Evolutionary conservation across 2,113 vertebrate species (phyloP).

Genomic region (Limnothrissa miodon): DNA sequence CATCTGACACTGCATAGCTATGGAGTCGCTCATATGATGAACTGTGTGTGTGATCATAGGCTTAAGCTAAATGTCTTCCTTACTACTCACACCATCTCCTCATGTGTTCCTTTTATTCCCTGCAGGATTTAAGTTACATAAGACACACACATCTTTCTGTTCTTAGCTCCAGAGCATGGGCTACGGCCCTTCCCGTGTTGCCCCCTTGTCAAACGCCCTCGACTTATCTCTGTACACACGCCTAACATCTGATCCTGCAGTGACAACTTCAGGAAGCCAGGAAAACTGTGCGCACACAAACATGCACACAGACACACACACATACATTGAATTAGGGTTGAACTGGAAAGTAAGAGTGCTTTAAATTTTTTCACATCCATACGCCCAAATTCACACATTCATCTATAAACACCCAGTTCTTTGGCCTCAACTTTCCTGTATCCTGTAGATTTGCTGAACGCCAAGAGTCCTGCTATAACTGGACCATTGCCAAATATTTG

Average conservation of each 20-base stretch:
- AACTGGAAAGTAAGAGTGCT: not conserved
- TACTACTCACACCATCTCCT: not conserved
- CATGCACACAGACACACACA: not conserved
- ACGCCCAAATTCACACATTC: not conserved
- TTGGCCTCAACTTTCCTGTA: not conserved
- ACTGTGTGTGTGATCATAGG: slow-evolving; percentile 14
- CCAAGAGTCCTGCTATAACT: not conserved
- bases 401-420: not conserved
- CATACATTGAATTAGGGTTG: not conserved
- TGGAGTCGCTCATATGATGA: not conserved
- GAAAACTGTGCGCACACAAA: slow-evolving; percentile 19
- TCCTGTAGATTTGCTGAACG: not conserved
- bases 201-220: not conserved
- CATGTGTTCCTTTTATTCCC: not conserved
- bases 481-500: not conserved
- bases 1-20: not conserved
- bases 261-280: slow-evolving; percentile 40
- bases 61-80: not conserved
- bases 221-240: slow-evolving; percentile 30
- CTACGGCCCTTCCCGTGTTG: slow-evolving; percentile 28
- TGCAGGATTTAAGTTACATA: not conserved
- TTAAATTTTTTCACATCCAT: not conserved
- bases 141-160: slow-evolving; percentile 20
- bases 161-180: slow-evolving; percentile 23
- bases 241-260: slow-evolving; percentile 32